phyloP scores from a whole-genome alignment of 2,797 vertebrate species.

The Helicolenus hilgendorfi region DNA sequence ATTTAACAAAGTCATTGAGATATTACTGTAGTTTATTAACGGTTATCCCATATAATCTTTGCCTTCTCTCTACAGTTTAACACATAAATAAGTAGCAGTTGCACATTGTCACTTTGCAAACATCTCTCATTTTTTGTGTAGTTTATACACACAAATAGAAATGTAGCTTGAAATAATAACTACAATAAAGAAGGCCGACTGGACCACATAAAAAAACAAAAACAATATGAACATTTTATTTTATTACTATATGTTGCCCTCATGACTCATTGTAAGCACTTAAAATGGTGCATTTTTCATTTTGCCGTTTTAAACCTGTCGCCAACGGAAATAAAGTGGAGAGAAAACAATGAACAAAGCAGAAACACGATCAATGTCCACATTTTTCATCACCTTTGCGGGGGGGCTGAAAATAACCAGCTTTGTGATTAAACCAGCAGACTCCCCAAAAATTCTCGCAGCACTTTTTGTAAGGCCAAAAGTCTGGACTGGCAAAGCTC shows the following conservation, averaged over 20 bases:
- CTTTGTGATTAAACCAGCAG: constrained; percentile 36
- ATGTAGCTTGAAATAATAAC: neutral
- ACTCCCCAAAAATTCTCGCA: constrained; percentile 20
- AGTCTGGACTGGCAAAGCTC: constrained; percentile 41
- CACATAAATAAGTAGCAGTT: neutral
- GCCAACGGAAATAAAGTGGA: constrained; percentile 6
- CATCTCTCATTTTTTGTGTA: neutral
- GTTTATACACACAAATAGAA: neutral
- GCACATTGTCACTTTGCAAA: neutral
- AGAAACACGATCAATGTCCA: constrained; percentile 2
- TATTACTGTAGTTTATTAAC: neutral
- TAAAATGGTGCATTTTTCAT: neutral
- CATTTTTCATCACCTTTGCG: constrained; percentile 2
- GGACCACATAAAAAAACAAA: neutral
- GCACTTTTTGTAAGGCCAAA: constrained; percentile 36
- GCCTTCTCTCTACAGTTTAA: neutral
- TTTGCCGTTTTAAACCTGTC: constrained; percentile 8
- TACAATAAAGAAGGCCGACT: neutral
- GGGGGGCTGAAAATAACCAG: constrained; percentile 5
- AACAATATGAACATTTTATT: neutral
- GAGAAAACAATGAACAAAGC: constrained; percentile 10
- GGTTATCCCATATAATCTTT: neutral
- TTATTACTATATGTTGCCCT: neutral
- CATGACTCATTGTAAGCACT: constrained; percentile 6
- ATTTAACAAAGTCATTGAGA: neutral